Evolutionary conservation across 1,140 invertebrate species (phyloP), one percentile per base, ranked within the genome.

Genomic region (Bathynomus jamesi): DNA sequence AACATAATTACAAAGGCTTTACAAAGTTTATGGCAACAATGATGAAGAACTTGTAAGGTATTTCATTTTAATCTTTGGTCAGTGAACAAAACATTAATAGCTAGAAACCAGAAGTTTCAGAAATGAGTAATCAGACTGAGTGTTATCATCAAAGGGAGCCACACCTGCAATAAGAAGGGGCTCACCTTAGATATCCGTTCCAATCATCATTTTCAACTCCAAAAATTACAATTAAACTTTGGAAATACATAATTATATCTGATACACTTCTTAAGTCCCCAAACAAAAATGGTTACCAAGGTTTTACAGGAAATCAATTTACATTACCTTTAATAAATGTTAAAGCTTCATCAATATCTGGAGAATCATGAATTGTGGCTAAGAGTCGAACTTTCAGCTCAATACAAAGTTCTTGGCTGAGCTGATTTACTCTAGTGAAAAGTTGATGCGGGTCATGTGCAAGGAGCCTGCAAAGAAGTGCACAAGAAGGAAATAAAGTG

Each of bases 351-450:
- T 83, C 79, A 40, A 80, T 77, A 66, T 81, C 85, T 64, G 86
- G 82, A 75, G 85, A 74, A 53, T 80, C 82, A 60, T 78, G 78
- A 78, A 78, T 84, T 81, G 61, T 83, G 78, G 46, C 83, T 46
- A 88, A 81, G 40, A 88, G 83, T 71, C 84, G 82, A 73, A 87
- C 84, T 80, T 87, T 88, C 69, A 87, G 84, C 78, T 87, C 87
- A 65, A 87, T 84, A 64, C 88, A 85, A 80, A 87, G 86, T 76
- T 88, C 86, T 73, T 86, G 84, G 5, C 86, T 85, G 73, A 88
- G 86, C 64, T 85, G 84, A 69, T 88, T 86, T 46, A 88, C 78
- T 69, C 85, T 84, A 78, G 87, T 83, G 79, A 86, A 87, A 65
- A 89, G 81, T 70, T 87, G 86, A 78, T 87, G 86, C 40, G 87